Percentiles rank a stretch among this genome's conserved stretches.
Evolutionary conservation across 2,113 vertebrate genomes (phyloP).

Genomic region (Grantiella picta): DNA sequence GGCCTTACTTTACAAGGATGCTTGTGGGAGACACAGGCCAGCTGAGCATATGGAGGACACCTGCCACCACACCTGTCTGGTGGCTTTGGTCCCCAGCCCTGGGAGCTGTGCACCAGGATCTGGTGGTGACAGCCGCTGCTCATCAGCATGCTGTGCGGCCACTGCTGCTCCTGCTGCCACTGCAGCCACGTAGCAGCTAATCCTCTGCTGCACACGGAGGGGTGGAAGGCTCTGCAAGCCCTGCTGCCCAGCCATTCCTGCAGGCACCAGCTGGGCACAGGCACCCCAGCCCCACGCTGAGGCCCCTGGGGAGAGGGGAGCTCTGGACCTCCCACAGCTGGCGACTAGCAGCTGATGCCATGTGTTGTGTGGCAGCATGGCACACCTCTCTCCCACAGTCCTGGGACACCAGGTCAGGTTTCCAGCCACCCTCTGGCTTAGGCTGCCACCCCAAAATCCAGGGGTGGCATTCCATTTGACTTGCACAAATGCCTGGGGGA

Average conservation of each 20-base stretch:
- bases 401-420: neutral
- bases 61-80: neutral
- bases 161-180: neutral
- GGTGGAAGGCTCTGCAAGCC: neutral
- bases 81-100: neutral
- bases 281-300: fast-evolving
- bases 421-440: neutral
- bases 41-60: neutral
- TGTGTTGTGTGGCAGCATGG: neutral
- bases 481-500: neutral
- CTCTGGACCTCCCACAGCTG: neutral
- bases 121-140: neutral
- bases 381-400: fast-evolving
- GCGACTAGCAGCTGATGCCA: neutral
- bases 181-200: neutral
- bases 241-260: neutral
- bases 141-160: conserved; percentile 43
- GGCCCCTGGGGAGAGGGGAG: neutral
- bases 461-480: neutral
- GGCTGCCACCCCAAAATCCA: neutral
- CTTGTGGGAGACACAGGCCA: neutral
- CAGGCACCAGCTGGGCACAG: neutral
- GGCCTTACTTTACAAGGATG: neutral
- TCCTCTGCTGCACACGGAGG: neutral
- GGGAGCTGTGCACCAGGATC: neutral